Conservation (phyloP, 1,140 invertebrate species). For the Sminthurides bifidus region DNA sequence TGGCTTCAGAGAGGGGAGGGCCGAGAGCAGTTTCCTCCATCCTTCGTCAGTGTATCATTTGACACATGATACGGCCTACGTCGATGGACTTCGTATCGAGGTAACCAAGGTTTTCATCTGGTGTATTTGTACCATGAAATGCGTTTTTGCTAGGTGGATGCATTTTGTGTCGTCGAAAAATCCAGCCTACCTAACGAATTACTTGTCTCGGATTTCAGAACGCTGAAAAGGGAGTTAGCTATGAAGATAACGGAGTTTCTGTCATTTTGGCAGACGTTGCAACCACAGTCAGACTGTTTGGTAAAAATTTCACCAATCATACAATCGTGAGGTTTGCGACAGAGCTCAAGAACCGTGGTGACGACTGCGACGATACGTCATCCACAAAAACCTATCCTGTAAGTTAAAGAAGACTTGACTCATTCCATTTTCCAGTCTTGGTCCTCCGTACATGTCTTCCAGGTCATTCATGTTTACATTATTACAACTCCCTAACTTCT, state of each 20-base stretch:
- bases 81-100: slow-evolving; percentile 23
- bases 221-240: slow-evolving; percentile 33
- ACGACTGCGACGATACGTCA: slow-evolving; percentile 18
- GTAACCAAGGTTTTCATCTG: slow-evolving; percentile 4
- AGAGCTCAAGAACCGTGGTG: slow-evolving; percentile 38
- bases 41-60: slow-evolving; percentile 5
- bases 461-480: neutral
- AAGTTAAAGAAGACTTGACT: slow-evolving; percentile 1
- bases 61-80: slow-evolving; percentile 8
- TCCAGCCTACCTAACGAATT: neutral
- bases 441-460: neutral
- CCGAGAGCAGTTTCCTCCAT: neutral
- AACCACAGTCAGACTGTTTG: slow-evolving; percentile 59
- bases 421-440: neutral
- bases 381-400: slow-evolving; percentile 21
- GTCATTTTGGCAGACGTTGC: slow-evolving; percentile 47
- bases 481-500: neutral
- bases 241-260: slow-evolving; percentile 51
- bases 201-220: slow-evolving; percentile 3
- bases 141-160: neutral
- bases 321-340: slow-evolving; percentile 54
- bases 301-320: slow-evolving; percentile 48
- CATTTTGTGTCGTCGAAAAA: neutral
- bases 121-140: neutral
- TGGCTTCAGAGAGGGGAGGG: neutral